Evolutionary conservation across 2,888 invertebrate species (phyloP), one percentile per base, ranked within the genome.

Genomic region (Halictus ligatus): DNA sequence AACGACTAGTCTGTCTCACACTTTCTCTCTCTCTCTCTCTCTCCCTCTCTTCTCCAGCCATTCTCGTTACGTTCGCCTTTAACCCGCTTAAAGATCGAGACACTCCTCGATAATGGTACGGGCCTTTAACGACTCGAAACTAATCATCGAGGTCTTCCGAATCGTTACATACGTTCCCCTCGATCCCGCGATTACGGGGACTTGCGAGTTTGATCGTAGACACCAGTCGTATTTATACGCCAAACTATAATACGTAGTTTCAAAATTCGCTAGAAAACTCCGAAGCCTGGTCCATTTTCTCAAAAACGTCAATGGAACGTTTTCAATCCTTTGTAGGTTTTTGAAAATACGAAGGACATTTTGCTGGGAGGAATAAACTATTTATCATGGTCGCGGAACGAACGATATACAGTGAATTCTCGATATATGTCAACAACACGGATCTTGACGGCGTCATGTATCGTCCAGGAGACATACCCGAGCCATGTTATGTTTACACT

Each of bases 61-160:
- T 81, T 73, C 80, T 80, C 83, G 81, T 83, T 74, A 67, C 64
- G 15, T 2, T 58, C 25, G 13, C 64, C 25, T 25, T 72, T 58
- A 81, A 73, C 76, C 64, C 40, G 54, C 69, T 80, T 72, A 71
- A 71, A 43, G 75, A 75, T 75, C 71, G 76, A 40, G 64, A 83
- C 69, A 54, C 73, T 67, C 81, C 67, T 76, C 64, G 76, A 46
- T 67, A 74, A 73, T 73, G 73, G 67, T 60, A 48, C 58, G 25
- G 35, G 54, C 50, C 21, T 76, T 58, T 81, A 81, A 81, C 76
- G 54, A 54, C 54, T 54, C 13, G 35, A 29, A 46, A 25, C 35
- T 43, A 81, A 81, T 35, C 54, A 73, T 54, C 76, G 67, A 76
- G 54, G 35, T 10, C 67, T 64, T 54, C 72, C 67, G 77, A 73